A percentile compares a stretch with the other conserved stretches of the same genome.
Conservation (phyloP, 2,797 vertebrate species). For the Acipenser ruthenus region DNA sequence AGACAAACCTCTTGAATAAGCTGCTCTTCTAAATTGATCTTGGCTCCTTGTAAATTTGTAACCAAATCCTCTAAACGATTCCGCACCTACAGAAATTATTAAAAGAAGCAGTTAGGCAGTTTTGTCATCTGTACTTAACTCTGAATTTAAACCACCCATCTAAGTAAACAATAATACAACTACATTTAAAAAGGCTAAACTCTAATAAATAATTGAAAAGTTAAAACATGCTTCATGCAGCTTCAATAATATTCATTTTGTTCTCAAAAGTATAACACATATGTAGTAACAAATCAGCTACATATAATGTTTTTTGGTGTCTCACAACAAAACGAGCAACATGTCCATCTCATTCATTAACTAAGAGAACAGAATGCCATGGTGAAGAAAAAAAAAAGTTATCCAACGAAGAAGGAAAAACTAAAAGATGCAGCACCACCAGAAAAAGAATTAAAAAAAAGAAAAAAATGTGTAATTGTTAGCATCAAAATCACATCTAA, state of each 20-base stretch:
- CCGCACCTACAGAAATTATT: slow-evolving; percentile 54
- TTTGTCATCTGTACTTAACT: too few species aligned
- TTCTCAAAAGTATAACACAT: slow-evolving; percentile 9
- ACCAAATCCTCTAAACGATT: slow-evolving; percentile 72
- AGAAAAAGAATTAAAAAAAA: slow-evolving; percentile 10
- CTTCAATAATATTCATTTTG: slow-evolving; percentile 14
- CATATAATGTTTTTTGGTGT: not conserved
- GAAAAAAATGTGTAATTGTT: slow-evolving; percentile 22
- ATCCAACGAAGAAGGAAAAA: too few species aligned
- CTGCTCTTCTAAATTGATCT: slow-evolving; percentile 74
- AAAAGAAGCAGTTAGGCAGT: not conserved
- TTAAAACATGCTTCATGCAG: slow-evolving; percentile 41
- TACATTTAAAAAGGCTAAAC: not conserved
- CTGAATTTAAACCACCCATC: not conserved
- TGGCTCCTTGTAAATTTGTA: slow-evolving; percentile 65
- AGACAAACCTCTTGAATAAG: slow-evolving; percentile 68
- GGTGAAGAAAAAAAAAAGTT: not conserved
- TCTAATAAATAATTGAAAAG: slow-evolving; percentile 7
- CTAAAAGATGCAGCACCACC: not conserved
- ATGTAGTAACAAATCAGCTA: not conserved
- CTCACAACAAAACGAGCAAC: not conserved
- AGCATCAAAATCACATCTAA: slow-evolving; percentile 34
- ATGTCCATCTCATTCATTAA: not conserved
- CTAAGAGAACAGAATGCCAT: not conserved
- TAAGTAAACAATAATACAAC: not conserved